Conservation (phyloP, 2,113 vertebrate species). For the Euleptes europaea region DNA sequence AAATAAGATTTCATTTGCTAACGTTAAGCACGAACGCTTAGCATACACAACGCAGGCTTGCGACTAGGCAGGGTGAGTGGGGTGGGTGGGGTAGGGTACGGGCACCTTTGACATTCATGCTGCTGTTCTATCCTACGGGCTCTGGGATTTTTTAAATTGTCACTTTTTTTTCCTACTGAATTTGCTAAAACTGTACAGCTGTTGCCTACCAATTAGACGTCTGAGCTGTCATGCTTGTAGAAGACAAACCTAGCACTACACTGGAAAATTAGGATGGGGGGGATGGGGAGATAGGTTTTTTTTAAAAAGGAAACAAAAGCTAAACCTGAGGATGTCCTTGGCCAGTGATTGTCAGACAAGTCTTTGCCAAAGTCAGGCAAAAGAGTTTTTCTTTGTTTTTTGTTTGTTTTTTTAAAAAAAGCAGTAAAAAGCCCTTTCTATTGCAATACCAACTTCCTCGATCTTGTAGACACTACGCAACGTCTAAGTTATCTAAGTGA, state of each 20-base stretch:
- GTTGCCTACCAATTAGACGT: not conserved
- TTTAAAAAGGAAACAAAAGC: not conserved
- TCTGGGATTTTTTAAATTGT: not conserved
- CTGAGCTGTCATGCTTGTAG: not conserved
- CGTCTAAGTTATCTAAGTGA: not conserved
- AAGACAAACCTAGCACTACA: slow-evolving; percentile 4
- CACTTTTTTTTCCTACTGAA: fast-evolving
- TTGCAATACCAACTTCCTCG: slow-evolving; percentile 11
- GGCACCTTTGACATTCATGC: not conserved
- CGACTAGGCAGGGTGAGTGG: not conserved
- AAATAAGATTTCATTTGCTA: not conserved
- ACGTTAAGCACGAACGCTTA: not conserved
- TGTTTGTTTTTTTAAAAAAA: not conserved
- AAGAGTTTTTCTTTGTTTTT: not conserved
- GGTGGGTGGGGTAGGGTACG: not conserved
- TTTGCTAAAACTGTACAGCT: not conserved
- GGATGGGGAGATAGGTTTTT: not conserved
- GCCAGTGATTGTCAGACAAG: not conserved
- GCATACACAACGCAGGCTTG: not conserved
- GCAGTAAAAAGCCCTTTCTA: slow-evolving; percentile 29
- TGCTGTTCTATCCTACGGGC: not conserved
- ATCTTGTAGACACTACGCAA: not conserved
- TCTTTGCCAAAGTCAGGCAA: slow-evolving; percentile 22
- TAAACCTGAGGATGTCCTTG: not conserved
- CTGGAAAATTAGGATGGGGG: not conserved